Percentiles rank a stretch among this genome's conserved stretches.
These are phyloP conservation scores for Herminia tarsipennalis DNA, from an alignment of 2,888 invertebrate genomes.

Conservation along the genomic window DNA sequence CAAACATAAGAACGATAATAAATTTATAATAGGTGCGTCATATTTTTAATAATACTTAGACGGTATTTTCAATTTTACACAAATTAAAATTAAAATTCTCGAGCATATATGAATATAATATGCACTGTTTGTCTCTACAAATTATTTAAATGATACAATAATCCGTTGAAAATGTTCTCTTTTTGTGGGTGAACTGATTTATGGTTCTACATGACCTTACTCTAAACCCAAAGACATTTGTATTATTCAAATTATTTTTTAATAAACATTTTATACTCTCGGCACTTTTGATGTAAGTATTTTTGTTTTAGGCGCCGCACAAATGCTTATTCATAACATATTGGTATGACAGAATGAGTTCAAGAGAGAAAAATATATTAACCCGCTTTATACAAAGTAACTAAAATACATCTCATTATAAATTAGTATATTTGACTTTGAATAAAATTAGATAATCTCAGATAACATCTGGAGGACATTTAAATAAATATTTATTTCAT, in stretches of 20 bases:
- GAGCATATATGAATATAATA: background rate
- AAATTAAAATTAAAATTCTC: background rate
- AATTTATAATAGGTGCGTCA: constrained; percentile 10
- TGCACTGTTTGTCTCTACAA: background rate
- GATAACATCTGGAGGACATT: no score
- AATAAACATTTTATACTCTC: constrained; percentile 8
- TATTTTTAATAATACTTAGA: constrained; percentile 6
- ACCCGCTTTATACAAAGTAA: no score
- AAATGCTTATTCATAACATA: no score
- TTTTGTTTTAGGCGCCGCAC: no score
- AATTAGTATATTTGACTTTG: no score
- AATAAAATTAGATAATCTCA: no score
- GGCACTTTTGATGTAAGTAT: constrained; percentile 22
- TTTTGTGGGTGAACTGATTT: constrained; percentile 18
- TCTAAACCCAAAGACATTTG: no score
- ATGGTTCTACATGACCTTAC: no score
- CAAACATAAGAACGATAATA: background rate
- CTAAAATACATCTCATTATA: no score
- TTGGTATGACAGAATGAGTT: no score
- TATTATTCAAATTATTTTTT: background rate
- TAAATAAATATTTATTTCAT: no score
- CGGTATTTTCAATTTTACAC: constrained; percentile 1
- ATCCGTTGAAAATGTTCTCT: background rate
- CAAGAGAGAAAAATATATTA: no score
- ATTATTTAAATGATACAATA: constrained; percentile 2